Evolutionary conservation across 2,113 vertebrate genomes (phyloP).

Genomic region (Gymnobelideus leadbeateri): DNA sequence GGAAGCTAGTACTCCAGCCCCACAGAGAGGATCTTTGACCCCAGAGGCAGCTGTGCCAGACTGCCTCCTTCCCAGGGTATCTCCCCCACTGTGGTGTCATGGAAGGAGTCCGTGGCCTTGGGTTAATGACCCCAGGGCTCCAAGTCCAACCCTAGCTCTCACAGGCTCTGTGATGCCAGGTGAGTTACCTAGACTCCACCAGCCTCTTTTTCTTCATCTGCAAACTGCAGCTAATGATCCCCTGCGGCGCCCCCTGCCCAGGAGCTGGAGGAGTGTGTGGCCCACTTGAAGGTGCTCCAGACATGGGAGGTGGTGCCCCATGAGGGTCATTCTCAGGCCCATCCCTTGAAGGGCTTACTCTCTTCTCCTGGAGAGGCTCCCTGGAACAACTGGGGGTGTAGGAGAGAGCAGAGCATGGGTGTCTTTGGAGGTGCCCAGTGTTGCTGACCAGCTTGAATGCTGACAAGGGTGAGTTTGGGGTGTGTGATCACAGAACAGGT

Average conservation of each 20-base stretch:
- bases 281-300: neutral
- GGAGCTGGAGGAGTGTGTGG: neutral
- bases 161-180: too few relatives aligned
- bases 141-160: neutral
- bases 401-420: too few relatives aligned
- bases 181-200: fast-evolving
- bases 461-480: neutral
- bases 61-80: neutral
- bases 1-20: too few relatives aligned
- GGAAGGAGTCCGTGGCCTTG: neutral
- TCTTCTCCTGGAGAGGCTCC: neutral
- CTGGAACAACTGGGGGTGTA: too few relatives aligned
- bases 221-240: neutral
- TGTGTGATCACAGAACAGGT: neutral
- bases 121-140: neutral
- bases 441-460: neutral
- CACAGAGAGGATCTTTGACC: neutral
- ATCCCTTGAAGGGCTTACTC: neutral
- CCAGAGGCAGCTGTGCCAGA: neutral
- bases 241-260: too few relatives aligned
- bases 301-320: neutral
- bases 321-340: neutral
- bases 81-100: neutral
- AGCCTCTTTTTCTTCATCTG: neutral
- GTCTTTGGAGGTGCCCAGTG: neutral